Base-by-base conservation (phyloP, 1,140 invertebrate species). In the Scaptomyza graminum region DNA sequence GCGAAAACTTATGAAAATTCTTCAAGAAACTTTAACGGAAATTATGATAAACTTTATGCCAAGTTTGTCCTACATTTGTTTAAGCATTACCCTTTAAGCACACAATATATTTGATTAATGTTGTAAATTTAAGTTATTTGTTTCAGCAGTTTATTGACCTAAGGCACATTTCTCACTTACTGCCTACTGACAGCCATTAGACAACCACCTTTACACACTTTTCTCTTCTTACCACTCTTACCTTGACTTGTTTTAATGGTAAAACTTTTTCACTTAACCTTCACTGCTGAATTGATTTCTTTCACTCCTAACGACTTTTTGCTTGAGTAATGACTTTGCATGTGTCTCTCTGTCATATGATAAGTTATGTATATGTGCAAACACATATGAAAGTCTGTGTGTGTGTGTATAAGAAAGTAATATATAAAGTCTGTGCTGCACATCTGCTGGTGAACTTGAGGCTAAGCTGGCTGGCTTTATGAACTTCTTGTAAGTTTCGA, bases 231-330 rank as follows among this genome's bases (percentile, higher is more conserved):
- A 69, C 54, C 18, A 8, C 49, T 70, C 66, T 70, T 62, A 80
- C 76, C 67, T 76, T 84, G 76, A 76, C 80, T 7, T 73, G 71
- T 84, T 77, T 83, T 79, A 74, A 85, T 87, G 70, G 77, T 25
- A 56, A 87, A 85, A 85, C 25, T 85, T 85, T 85, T 85, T 87
- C 81, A 85, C 81, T 85, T 85, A 85, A 82, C 81, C 82, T 78
- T 87, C 71, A 77, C 59, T 75, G 65, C 51, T 87, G 74, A 87
- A 84, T 84, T 84, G 81, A 84, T 84, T 84, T 75, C 55, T 74
- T 66, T 78, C 46, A 61, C 65, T 64, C 71, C 67, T 82, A 87
- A 87, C 82, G 81, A 87, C 81, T 87, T 87, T 82, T 64, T 68
- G 69, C 81, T 64, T 57, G 81, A 85, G 82, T 82, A 85, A 85